Conservation (phyloP, 2,113 vertebrate species). For the Cebus imitator region DNA sequence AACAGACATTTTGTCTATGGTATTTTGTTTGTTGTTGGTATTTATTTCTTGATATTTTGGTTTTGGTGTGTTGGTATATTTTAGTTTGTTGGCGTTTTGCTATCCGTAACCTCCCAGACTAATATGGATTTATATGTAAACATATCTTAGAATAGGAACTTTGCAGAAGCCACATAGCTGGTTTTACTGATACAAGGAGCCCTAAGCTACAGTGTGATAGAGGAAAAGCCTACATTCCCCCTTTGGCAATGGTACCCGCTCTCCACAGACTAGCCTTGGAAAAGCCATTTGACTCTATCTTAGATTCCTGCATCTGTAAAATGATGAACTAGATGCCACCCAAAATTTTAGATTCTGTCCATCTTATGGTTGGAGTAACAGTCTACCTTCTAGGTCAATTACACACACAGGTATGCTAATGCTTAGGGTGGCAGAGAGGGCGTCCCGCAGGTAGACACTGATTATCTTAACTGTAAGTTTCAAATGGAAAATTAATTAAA, state of each 20-base stretch:
- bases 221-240: not conserved
- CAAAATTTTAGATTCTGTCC: not conserved
- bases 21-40: not conserved
- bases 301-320: not conserved
- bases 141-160: not conserved
- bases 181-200: not conserved
- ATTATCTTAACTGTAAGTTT: not conserved
- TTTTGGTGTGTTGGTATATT: not conserved
- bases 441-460: not conserved
- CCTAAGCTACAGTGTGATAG: not conserved
- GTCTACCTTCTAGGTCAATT: not conserved
- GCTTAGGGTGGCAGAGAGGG: not conserved
- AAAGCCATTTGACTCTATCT: not conserved
- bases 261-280: not conserved
- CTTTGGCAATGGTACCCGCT: not conserved
- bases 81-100: not conserved
- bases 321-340: not conserved
- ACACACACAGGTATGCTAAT: not conserved
- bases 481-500: conserved; percentile 43
- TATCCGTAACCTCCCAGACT: not conserved
- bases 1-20: not conserved
- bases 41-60: not conserved
- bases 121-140: not conserved
- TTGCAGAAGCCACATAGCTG: not conserved
- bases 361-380: not conserved